Evolutionary conservation across 1,140 invertebrate species (phyloP).

Genomic region (Drosophila arizonae): DNA sequence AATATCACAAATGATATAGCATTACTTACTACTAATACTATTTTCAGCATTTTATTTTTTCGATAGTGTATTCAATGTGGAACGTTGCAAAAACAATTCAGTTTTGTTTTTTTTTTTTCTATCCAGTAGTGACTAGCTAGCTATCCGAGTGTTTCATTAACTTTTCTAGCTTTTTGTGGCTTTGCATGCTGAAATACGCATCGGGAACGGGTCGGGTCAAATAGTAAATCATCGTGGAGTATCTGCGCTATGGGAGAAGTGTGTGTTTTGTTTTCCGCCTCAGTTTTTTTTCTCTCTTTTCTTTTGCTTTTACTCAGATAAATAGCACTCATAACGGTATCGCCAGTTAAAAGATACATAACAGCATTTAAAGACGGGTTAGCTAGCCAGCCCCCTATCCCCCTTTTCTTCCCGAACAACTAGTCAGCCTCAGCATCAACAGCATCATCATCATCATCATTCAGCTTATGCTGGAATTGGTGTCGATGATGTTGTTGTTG

Average conservation of each 20-base stretch:
- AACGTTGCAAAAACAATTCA: not conserved
- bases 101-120: slow-evolving; percentile 4
- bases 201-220: slow-evolving; percentile 35
- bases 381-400: not conserved
- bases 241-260: slow-evolving; percentile 14
- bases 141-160: slow-evolving; percentile 36
- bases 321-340: slow-evolving; percentile 44
- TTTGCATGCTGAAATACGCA: slow-evolving; percentile 26
- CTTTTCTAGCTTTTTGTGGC: slow-evolving; percentile 21
- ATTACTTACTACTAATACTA: no score
- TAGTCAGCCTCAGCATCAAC: slow-evolving; percentile 41
- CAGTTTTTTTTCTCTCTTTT: slow-evolving; percentile 1
- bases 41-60: no score
- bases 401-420: slow-evolving; percentile 11
- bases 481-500: slow-evolving; percentile 35
- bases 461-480: slow-evolving; percentile 39
- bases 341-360: slow-evolving; percentile 52
- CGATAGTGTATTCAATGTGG: not conserved
- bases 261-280: slow-evolving; percentile 15
- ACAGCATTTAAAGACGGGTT: slow-evolving; percentile 43
- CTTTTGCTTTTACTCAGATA: slow-evolving; percentile 5
- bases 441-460: slow-evolving; percentile 19
- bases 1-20: no score
- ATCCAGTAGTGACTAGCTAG: not conserved
- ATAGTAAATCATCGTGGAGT: slow-evolving; percentile 43